Percentiles rank a stretch among this genome's conserved stretches.
These are phyloP conservation scores for Cheumatopsyche charites DNA, from an alignment of 1,140 invertebrate genomes.

Conservation along the genomic window DNA sequence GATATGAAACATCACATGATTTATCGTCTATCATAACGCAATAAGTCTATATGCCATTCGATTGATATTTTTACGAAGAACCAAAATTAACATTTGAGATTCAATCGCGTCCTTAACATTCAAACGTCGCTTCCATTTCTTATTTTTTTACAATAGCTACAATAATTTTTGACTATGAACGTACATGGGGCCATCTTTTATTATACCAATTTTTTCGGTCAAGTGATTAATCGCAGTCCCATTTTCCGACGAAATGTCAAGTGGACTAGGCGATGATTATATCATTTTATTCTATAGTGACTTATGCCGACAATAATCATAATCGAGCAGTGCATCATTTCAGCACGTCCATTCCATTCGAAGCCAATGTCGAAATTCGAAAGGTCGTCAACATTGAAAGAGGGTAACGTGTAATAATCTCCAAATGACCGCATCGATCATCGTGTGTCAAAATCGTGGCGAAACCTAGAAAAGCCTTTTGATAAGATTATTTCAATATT, in stretches of 20 bases:
- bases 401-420: slow-evolving; percentile 10
- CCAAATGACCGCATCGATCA: slow-evolving; percentile 13
- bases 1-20: no score
- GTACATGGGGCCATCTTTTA: no score
- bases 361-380: slow-evolving; percentile 7
- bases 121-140: background rate
- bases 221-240: background rate
- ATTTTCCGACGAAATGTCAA: slow-evolving; percentile 4
- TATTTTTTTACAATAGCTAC: no score
- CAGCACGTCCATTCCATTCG: background rate
- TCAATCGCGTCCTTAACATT: slow-evolving; percentile 20
- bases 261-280: slow-evolving; percentile 20
- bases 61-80: no score
- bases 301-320: background rate
- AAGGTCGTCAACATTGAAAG: slow-evolving; percentile 7
- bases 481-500: no score
- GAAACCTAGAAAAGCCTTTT: no score
- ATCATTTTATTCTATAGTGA: slow-evolving; percentile 1
- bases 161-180: no score
- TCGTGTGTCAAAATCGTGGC: slow-evolving; percentile 1
- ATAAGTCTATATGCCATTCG: no score
- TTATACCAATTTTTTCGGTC: no score
- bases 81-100: background rate
- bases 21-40: no score
- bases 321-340: slow-evolving; percentile 3